Evolutionary conservation across 2,797 vertebrate species (phyloP).

Genomic region (Synaphobranchus kaupii): DNA sequence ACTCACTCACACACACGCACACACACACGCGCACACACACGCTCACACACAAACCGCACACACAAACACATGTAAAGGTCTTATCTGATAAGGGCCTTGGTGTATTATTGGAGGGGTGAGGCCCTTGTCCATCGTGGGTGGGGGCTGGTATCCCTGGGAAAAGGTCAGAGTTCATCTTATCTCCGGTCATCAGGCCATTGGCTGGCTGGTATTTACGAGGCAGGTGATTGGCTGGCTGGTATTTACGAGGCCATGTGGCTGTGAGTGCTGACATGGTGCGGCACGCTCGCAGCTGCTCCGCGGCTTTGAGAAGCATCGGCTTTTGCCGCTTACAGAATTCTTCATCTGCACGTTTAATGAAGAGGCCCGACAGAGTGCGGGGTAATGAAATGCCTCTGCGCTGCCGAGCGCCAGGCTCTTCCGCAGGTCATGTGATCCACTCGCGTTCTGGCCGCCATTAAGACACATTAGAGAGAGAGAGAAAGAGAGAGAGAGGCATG

Average conservation of each 20-base stretch:
- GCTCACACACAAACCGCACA: neutral
- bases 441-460: slow-evolving; percentile 64
- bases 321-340: slow-evolving; percentile 29
- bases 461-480: slow-evolving; percentile 61
- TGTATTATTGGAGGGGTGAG: neutral
- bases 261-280: neutral
- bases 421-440: slow-evolving; percentile 45
- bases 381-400: slow-evolving; percentile 57
- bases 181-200: slow-evolving; percentile 33
- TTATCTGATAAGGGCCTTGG: neutral
- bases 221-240: slow-evolving; percentile 24
- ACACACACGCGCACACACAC: neutral
- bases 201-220: neutral
- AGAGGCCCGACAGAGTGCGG: slow-evolving; percentile 19
- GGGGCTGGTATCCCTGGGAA: neutral
- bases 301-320: neutral
- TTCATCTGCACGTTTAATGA: slow-evolving; percentile 30
- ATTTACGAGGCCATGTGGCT: neutral
- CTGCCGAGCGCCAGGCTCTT: slow-evolving; percentile 47
- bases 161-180: slow-evolving; percentile 52
- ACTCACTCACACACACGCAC: neutral
- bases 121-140: neutral
- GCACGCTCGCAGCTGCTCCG: neutral
- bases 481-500: neutral
- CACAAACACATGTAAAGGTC: neutral